phyloP scores from a whole-genome alignment of 2,113 vertebrate species.

The Balaenoptera acutorostrata region DNA sequence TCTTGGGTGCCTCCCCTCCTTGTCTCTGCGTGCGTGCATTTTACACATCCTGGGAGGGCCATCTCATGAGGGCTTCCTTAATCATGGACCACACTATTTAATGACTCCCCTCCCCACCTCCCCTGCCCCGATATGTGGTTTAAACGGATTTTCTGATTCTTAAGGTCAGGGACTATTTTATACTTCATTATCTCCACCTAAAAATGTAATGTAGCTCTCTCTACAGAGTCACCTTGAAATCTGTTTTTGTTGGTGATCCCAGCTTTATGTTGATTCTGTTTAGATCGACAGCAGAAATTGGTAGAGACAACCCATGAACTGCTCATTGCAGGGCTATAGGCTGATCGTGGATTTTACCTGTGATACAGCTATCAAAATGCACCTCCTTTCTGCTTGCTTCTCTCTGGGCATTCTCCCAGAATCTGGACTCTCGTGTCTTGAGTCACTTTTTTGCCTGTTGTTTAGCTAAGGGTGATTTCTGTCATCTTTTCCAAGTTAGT shows the following conservation, averaged over 20 bases:
- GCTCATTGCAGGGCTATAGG: neutral
- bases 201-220: neutral
- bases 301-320: neutral
- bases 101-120: neutral
- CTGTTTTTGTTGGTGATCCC: neutral
- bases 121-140: neutral
- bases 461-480: neutral
- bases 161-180: neutral
- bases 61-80: neutral
- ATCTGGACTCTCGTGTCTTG: neutral
- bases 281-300: neutral
- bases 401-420: neutral
- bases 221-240: neutral
- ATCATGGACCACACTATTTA: neutral
- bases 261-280: neutral
- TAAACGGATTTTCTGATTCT: conserved; percentile 21
- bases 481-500: neutral
- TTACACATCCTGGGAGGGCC: neutral
- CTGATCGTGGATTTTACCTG: neutral
- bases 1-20: neutral
- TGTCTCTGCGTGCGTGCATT: neutral
- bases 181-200: neutral
- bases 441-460: neutral
- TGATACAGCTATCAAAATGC: neutral
- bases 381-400: neutral